phyloP scores from a whole-genome alignment of 2,113 vertebrate species.

The Oriolus oriolus region DNA sequence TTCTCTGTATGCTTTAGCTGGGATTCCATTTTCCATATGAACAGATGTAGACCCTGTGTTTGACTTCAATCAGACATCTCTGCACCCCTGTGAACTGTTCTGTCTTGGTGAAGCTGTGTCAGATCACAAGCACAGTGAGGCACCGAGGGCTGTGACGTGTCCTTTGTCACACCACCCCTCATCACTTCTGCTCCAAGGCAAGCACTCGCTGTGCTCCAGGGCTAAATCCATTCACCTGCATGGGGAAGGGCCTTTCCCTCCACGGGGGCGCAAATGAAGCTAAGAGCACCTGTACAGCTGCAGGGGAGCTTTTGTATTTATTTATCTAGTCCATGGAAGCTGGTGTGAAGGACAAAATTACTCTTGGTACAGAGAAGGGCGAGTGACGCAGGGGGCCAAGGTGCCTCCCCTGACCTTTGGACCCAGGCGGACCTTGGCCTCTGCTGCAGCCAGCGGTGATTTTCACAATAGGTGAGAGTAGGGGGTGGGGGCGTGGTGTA shows the following conservation, averaged over 20 bases:
- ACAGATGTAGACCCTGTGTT: no score
- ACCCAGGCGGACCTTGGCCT: not conserved
- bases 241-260: not conserved
- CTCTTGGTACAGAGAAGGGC: not conserved
- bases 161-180: no score
- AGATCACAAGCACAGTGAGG: rapidly evolving
- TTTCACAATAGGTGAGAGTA: not conserved
- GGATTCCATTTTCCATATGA: not conserved
- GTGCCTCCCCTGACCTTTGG: rapidly evolving
- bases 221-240: not conserved
- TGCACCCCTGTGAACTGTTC: rapidly evolving
- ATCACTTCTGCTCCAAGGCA: not conserved
- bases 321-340: not conserved
- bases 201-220: not conserved
- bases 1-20: not conserved
- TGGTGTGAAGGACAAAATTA: not conserved
- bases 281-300: rapidly evolving
- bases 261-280: rapidly evolving
- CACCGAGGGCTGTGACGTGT: rapidly evolving
- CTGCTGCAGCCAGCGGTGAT: rapidly evolving
- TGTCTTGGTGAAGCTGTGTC: not conserved
- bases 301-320: not conserved
- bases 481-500: rapidly evolving
- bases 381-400: rapidly evolving
- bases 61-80: not conserved